Base-by-base conservation (phyloP, 2,113 vertebrate species). In the Atractosteus spatula region DNA sequence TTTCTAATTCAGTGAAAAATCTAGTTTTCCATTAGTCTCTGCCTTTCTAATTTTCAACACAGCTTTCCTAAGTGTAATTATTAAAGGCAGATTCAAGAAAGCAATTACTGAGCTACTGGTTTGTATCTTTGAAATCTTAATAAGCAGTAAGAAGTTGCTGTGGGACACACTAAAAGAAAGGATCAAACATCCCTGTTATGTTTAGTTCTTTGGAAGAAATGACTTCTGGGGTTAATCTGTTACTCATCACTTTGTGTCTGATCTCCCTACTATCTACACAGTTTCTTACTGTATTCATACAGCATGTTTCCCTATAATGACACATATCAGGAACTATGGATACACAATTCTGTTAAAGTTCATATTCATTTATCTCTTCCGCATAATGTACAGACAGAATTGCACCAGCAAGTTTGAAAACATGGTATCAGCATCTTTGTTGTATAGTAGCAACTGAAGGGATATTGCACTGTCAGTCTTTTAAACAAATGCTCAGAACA, bases 1-100 rank as follows among this genome's bases (percentile, higher is more conserved):
- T 89, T 95, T 94, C 95, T 96, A 96, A 96, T 98, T 98, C 94
- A 96, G 94, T 95, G 95, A 96, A 97, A 99, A 97, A 98, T 97
- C 94, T 97, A 96, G 95, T 98, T 98, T 99, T 97, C 96, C 94
- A 98, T 98, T 96, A 95, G 94, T 94, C 94, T 95, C 91, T 94
- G 93, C 92, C 92, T 92, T 89, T 91, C 90, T 94, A 91, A 93
- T 93, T 90, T 92, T 91, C 90, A 14, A 91, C 89, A 91, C 81
- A 92, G 91, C 92, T 91, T 90, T 94, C 92, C 91, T 93, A 94
- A 90, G 94, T 95, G 95, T 98, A 97, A 99, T 97, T 95, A 97
- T 97, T 95, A 96, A 94, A 93, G 96, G 95, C 97, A 98, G 94
- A 96, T 95, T 94, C 95, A 95, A 95, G 93, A 97, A 97, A 98